Percentiles rank a stretch among this genome's conserved stretches.
Conservation (phyloP, 2,113 vertebrate genomes). For the Sebastes schlegelii region DNA sequence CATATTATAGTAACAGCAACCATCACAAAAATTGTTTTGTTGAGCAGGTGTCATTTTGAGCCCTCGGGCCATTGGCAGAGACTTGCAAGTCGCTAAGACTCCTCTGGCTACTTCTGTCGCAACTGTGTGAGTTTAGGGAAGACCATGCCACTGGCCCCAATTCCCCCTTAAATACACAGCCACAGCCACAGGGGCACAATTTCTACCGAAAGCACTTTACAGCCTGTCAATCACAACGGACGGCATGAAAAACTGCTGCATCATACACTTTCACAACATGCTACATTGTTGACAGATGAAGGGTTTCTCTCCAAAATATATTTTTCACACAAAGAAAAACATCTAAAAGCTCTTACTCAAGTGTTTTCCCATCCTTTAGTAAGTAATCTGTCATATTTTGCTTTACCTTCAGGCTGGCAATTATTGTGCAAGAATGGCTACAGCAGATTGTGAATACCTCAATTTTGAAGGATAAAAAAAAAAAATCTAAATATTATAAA, state of each 20-base stretch:
- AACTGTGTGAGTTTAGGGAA: conserved; percentile 72
- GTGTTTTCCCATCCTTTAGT: conserved; percentile 14
- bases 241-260: conserved; percentile 56
- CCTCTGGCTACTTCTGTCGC: conserved; percentile 68
- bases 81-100: conserved; percentile 65
- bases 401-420: conserved; percentile 1
- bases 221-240: conserved; percentile 70
- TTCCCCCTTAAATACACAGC: conserved; percentile 64
- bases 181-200: conserved; percentile 69
- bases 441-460: neutral
- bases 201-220: conserved; percentile 65
- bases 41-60: conserved; percentile 73
- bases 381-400: conserved; percentile 2
- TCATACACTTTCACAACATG: conserved; percentile 43
- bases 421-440: neutral
- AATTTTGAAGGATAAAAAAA: neutral
- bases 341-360: neutral
- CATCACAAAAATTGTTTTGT: conserved; percentile 68
- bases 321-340: neutral
- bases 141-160: conserved; percentile 62
- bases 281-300: conserved; percentile 30
- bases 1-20: conserved; percentile 30
- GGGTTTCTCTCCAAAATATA: conserved; percentile 11
- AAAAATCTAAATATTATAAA: neutral
- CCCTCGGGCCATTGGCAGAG: conserved; percentile 68